These are phyloP conservation scores for Macrosiphum euphorbiae DNA, from an alignment of 2,888 invertebrate genomes.

Conservation along the genomic window DNA sequence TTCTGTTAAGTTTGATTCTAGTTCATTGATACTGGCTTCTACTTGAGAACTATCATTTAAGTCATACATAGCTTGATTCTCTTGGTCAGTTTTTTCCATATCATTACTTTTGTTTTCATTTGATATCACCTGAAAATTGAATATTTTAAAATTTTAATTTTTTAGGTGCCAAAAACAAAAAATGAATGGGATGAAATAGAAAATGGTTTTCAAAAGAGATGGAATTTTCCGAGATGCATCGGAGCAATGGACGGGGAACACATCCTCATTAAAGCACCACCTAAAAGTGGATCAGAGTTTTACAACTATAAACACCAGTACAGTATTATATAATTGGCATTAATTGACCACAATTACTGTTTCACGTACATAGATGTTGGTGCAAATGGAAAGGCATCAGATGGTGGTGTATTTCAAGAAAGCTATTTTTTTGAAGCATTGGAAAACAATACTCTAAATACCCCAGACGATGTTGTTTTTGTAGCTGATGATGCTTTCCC, in stretches of 20 bases:
- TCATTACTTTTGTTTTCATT: slow-evolving; percentile 40
- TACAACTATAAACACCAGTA: slow-evolving; percentile 39
- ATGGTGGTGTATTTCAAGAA: slow-evolving; percentile 48
- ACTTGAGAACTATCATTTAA: slow-evolving; percentile 45
- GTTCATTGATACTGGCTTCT: slow-evolving; percentile 25
- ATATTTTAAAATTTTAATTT: not conserved
- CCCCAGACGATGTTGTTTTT: slow-evolving; percentile 25
- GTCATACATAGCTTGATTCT: slow-evolving; percentile 25
- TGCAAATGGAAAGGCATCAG: slow-evolving; percentile 43
- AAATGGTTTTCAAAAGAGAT: slow-evolving; percentile 44
- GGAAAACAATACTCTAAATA: slow-evolving; percentile 36
- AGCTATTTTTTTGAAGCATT: slow-evolving; percentile 40
- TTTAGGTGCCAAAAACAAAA: slow-evolving; percentile 39
- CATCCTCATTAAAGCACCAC: slow-evolving; percentile 30
- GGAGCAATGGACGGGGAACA: slow-evolving; percentile 14
- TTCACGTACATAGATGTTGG: slow-evolving; percentile 33
- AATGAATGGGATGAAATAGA: slow-evolving; percentile 32
- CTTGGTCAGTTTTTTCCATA: slow-evolving; percentile 31
- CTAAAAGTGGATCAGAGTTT: slow-evolving; percentile 43
- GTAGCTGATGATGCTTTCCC: slow-evolving; percentile 49
- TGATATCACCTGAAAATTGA: slow-evolving; percentile 42
- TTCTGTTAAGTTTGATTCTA: slow-evolving; percentile 38
- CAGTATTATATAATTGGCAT: slow-evolving; percentile 47
- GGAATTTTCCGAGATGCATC: slow-evolving; percentile 47
- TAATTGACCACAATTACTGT: slow-evolving; percentile 39